Percentiles rank a stretch among this genome's conserved stretches.
These are phyloP conservation scores for Strix uralensis DNA, from an alignment of 2,113 vertebrate species.

Conservation along the genomic window DNA sequence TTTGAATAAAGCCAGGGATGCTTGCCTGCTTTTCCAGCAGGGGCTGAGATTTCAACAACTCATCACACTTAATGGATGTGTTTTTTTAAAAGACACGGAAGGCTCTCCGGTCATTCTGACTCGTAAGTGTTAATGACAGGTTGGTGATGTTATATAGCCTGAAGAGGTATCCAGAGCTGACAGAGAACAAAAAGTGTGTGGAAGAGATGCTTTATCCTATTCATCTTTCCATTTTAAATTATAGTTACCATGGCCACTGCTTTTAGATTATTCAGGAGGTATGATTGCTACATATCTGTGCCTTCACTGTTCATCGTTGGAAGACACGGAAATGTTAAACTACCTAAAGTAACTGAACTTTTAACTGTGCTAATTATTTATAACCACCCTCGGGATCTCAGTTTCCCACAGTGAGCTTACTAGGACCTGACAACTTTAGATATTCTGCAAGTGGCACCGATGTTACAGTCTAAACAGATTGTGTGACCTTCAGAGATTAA, in stretches of 20 bases:
- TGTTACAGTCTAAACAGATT: constrained; percentile 80
- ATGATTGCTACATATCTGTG: constrained; percentile 61
- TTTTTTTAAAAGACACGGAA: background rate
- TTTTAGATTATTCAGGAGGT: constrained; percentile 73
- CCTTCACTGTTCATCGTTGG: constrained; percentile 46
- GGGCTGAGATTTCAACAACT: constrained; percentile 29
- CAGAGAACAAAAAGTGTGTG: constrained; percentile 44
- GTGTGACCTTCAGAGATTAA: constrained; percentile 85
- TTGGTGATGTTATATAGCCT: constrained; percentile 28
- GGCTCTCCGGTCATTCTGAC: background rate
- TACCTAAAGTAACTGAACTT: constrained; percentile 81
- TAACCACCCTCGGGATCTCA: constrained; percentile 72
- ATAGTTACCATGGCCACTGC: constrained; percentile 71
- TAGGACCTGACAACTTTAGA: constrained; percentile 76
- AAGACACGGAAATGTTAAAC: constrained; percentile 74
- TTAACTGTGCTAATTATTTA: constrained; percentile 83
- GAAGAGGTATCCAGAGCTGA: constrained; percentile 42
- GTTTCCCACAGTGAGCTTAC: constrained; percentile 71
- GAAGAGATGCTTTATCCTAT: constrained; percentile 55
- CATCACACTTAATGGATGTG: constrained; percentile 1
- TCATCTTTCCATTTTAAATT: constrained; percentile 63
- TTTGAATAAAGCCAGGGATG: background rate
- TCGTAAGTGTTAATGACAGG: constrained; percentile 38
- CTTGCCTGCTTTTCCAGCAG: background rate
- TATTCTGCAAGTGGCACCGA: constrained; percentile 77